Base-by-base conservation (phyloP, 2,113 vertebrate genomes). In the Suncus etruscus region DNA sequence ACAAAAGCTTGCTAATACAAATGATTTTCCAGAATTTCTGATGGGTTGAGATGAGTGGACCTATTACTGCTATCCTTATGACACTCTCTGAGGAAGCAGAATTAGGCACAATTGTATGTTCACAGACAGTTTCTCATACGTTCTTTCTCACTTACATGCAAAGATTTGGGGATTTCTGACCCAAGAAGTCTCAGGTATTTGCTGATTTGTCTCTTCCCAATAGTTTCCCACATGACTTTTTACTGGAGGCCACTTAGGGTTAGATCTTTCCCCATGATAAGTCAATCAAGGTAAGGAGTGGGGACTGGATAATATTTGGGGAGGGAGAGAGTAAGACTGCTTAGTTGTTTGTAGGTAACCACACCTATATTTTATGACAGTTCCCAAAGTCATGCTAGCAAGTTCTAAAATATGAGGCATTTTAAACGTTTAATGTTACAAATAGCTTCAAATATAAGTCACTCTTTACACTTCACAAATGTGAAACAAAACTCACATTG, bases 401-500 rank as follows among this genome's bases (percentile, higher is more conserved):
- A 47, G 69, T 39, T 54, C 66, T 78, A 51, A 32, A 18, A 68
- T 50, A n/a, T 16, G 29, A 39, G 24, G 25, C 3, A 18, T 89
- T 86, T 72, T 45, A 8, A 75, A 54, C 20, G 54, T 70, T 87
- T 68, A 47, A 63, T 89, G 86, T 66, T 50, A 65, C 25, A 83
- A 66, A 15, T 54, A 89, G 61, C 32, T 24, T 85, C 51, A 15
- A 54, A 16, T 65, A 70, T 63, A 91, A 93, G 18, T 50, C 51
- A 80, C 24, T 73, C 54, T 70, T 89, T 58, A 47, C 29, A 75
- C 22, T 48, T 80, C 39, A 74, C 10, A 81, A 65, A 68, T 10
- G 6, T 77, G 54, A 76, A 92, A 91, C 74, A 20, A 86, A 32
- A 48, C 22, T 50, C 74, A 54, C 74, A 25, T n/a, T 54, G 75